These are phyloP conservation scores for Arbacia lixula DNA, from an alignment of 53 echinoderm and acorn worm species.

Conservation along the genomic window DNA sequence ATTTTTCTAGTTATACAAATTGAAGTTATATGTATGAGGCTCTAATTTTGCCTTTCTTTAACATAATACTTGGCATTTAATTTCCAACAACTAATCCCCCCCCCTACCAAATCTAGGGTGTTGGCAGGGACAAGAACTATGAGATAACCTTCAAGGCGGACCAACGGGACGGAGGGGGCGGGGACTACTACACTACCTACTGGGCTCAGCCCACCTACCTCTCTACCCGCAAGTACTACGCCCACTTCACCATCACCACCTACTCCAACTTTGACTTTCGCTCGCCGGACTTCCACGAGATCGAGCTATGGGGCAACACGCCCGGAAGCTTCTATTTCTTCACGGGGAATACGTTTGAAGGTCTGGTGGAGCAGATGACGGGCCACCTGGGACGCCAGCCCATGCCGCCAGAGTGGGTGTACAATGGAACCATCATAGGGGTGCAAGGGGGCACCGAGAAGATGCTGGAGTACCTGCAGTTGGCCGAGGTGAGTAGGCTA, in stretches of 20 bases:
- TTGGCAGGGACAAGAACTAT: slow-evolving; percentile 86
- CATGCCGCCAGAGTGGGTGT: slow-evolving; percentile 80
- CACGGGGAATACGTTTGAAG: slow-evolving; percentile 55
- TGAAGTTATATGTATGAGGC: too few species aligned
- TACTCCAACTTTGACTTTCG: slow-evolving; percentile 89
- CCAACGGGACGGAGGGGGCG: slow-evolving; percentile 77
- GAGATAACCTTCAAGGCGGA: slow-evolving; percentile 78
- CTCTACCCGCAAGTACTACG: slow-evolving; percentile 79
- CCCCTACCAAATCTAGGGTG: too few species aligned
- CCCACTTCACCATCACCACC: slow-evolving; percentile 76
- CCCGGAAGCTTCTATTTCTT: slow-evolving; percentile 62
- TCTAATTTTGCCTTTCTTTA: too few species aligned
- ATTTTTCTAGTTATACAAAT: too few species aligned
- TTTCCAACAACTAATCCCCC: too few species aligned
- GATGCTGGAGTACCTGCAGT: slow-evolving; percentile 79
- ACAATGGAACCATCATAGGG: slow-evolving; percentile 86
- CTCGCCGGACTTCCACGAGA: slow-evolving; percentile 78
- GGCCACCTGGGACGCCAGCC: slow-evolving; percentile 84
- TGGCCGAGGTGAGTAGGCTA: slow-evolving; percentile 72
- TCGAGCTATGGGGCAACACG: slow-evolving; percentile 61
- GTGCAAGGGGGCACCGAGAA: slow-evolving; percentile 88
- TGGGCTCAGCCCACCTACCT: slow-evolving; percentile 94
- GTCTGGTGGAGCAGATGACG: slow-evolving; percentile 63
- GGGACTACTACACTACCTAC: slow-evolving; percentile 96
- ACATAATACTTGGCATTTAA: too few species aligned